Conservation (phyloP, 2,113 vertebrate genomes). For the Misgurnus anguillicaudatus region DNA sequence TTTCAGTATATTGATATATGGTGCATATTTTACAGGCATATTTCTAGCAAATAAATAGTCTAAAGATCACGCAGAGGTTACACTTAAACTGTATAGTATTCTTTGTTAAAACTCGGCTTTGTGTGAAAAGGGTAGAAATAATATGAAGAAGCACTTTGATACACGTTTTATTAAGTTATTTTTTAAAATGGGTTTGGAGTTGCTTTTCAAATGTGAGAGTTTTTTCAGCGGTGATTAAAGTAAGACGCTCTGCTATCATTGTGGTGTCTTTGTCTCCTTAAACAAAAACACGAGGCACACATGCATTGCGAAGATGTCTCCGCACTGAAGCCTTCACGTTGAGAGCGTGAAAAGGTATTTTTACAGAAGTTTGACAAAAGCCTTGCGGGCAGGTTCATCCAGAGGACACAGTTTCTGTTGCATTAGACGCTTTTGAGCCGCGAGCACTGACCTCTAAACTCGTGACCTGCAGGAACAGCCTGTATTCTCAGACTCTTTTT, state of each 20-base stretch:
- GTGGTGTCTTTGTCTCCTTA: conserved; percentile 87
- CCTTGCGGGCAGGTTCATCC: conserved; percentile 96
- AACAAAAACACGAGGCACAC: conserved; percentile 87
- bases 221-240: conserved; percentile 69
- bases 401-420: conserved; percentile 96
- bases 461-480: conserved; percentile 94
- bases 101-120: conserved; percentile 32
- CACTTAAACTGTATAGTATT: conserved; percentile 30
- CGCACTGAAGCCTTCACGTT: conserved; percentile 86
- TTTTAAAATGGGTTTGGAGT: conserved; percentile 38
- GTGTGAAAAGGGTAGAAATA: conserved; percentile 14
- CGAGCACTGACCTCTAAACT: conserved; percentile 98
- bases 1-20: conserved; percentile 53
- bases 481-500: conserved; percentile 80
- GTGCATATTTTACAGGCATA: conserved; percentile 55
- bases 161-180: conserved; percentile 48
- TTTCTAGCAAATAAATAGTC: conserved; percentile 49
- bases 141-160: conserved; percentile 58
- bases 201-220: conserved; percentile 62
- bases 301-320: conserved; percentile 85
- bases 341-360: conserved; percentile 96
- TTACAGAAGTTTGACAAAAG: conserved; percentile 94
- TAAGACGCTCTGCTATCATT: conserved; percentile 88
- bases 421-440: conserved; percentile 94
- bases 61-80: conserved; percentile 43